Percentiles rank a stretch among this genome's conserved stretches.
Conservation (phyloP, 2,888 invertebrate genomes). For the Escarpia spicata region DNA sequence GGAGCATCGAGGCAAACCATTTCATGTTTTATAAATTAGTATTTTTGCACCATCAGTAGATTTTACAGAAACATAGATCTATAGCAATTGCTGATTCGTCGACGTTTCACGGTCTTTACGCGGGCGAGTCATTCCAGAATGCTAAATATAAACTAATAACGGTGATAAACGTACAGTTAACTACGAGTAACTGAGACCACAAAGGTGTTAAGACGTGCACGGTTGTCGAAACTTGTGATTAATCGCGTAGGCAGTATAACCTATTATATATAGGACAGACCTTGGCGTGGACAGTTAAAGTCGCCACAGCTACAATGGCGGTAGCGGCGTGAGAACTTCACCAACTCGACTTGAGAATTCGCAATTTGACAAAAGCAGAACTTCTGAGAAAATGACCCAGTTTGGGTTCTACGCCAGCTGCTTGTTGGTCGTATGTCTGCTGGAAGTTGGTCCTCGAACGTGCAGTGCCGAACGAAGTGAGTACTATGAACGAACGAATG, state of each 20-base stretch:
- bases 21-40: too few species aligned
- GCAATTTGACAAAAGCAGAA: not conserved
- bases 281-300: not conserved
- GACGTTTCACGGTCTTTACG: too few species aligned
- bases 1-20: too few species aligned
- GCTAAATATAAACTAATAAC: too few species aligned
- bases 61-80: too few species aligned
- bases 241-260: not conserved
- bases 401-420: constrained; percentile 13
- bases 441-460: not conserved
- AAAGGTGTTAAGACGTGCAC: too few species aligned
- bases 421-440: not conserved
- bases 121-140: too few species aligned
- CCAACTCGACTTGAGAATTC: not conserved
- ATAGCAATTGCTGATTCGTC: too few species aligned
- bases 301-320: not conserved
- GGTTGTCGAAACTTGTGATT: not conserved
- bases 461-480: not conserved
- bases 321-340: not conserved
- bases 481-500: not conserved
- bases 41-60: too few species aligned
- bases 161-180: too few species aligned
- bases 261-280: not conserved
- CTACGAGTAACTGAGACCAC: too few species aligned
- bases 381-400: not conserved